A percentile compares a stretch with the other conserved stretches of the same genome.
Evolutionary conservation across 2,888 invertebrate species (phyloP).

Genomic region (Apantesis nais): DNA sequence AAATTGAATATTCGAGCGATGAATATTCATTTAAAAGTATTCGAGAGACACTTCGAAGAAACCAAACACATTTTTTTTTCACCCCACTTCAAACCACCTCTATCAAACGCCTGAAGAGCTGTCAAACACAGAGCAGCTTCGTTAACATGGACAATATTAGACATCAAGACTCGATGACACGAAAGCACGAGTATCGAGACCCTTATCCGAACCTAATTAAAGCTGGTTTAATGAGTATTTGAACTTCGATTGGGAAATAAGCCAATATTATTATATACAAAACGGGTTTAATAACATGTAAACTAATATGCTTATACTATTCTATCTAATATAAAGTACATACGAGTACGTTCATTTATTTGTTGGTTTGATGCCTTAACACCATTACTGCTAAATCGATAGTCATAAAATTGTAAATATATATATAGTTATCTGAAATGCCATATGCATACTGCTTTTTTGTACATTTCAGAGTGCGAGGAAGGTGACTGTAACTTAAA

Average conservation of each 20-base stretch:
- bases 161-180: slow-evolving; percentile 2
- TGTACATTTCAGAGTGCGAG: too few species aligned
- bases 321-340: not conserved
- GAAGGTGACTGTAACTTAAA: too few species aligned
- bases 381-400: too few species aligned
- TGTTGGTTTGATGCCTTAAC: not conserved
- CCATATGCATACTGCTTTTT: too few species aligned
- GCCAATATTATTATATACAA: not conserved
- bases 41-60: slow-evolving; percentile 5
- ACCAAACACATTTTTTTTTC: slow-evolving; percentile 22
- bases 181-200: not conserved
- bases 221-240: slow-evolving; percentile 8
- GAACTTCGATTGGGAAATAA: slow-evolving; percentile 6
- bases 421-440: too few species aligned
- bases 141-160: slow-evolving; percentile 25
- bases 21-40: not conserved
- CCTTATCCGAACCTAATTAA: slow-evolving; percentile 9
- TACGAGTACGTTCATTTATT: not conserved
- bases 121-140: slow-evolving; percentile 40
- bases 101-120: slow-evolving; percentile 23
- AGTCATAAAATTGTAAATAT: too few species aligned
- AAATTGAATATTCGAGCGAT: not conserved
- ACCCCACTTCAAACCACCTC: slow-evolving; percentile 21
- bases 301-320: not conserved
- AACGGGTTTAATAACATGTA: not conserved